These are phyloP conservation scores for Cyclophora albipunctata DNA, from an alignment of 2,888 invertebrate genomes.

Conservation along the genomic window DNA sequence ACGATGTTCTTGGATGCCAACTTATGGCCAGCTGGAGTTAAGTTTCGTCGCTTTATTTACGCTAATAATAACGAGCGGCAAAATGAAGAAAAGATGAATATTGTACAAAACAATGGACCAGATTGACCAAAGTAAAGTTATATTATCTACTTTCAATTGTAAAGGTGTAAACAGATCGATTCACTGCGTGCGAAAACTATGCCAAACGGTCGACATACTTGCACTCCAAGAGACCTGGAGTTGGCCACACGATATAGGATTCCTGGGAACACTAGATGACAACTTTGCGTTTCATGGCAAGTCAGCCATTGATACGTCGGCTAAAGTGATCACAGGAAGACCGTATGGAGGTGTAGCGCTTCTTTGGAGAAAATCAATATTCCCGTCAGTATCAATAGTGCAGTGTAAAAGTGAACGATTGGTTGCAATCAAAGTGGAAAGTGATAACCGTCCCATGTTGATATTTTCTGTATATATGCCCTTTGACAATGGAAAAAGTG, in stretches of 20 bases:
- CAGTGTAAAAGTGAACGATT: constrained; percentile 14
- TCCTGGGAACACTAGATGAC: constrained; percentile 12
- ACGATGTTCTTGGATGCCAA: constrained; percentile 11
- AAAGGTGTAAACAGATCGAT: constrained; percentile 16
- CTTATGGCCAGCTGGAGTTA: constrained; percentile 21
- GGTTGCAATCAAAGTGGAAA: constrained; percentile 6
- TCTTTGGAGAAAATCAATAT: constrained; percentile 19
- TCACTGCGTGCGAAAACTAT: constrained; percentile 14
- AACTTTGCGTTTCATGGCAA: constrained; percentile 17
- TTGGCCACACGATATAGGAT: constrained; percentile 17
- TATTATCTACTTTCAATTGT: constrained; percentile 19
- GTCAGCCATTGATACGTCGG: constrained; percentile 22
- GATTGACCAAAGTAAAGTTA: not conserved
- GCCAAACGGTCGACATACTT: constrained; percentile 11
- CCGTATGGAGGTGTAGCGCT: constrained; percentile 16
- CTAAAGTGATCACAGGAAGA: constrained; percentile 14
- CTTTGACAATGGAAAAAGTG: constrained; percentile 7
- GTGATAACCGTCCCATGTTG: constrained; percentile 7
- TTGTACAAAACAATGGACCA: not conserved
- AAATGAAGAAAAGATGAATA: not conserved
- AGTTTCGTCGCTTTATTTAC: constrained; percentile 15
- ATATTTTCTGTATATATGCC: constrained; percentile 24
- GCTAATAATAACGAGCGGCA: not conserved
- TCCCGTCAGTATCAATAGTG: constrained; percentile 15
- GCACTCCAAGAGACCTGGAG: constrained; percentile 23